These are phyloP conservation scores for Macroramphosus scolopax DNA, from an alignment of 2,797 vertebrate genomes.

Conservation along the genomic window DNA sequence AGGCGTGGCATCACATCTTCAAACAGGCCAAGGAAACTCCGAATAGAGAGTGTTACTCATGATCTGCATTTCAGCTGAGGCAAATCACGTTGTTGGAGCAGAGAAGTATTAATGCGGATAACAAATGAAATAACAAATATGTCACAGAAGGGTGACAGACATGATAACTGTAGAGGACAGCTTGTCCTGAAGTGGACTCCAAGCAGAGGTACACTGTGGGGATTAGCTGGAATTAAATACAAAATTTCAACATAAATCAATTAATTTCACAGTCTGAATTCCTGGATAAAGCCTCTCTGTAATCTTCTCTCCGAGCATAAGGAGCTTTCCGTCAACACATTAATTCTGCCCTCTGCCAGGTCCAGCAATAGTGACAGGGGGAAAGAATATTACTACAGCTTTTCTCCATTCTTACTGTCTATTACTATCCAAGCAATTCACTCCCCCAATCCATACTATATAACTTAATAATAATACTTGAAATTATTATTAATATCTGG, in stretches of 20 bases:
- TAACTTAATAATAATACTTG: slow-evolving; percentile 43
- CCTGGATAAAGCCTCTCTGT: slow-evolving; percentile 72
- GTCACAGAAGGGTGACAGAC: neutral
- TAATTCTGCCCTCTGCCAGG: slow-evolving; percentile 71
- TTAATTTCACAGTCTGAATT: slow-evolving; percentile 71
- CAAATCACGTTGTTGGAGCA: too few species aligned
- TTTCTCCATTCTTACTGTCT: slow-evolving; percentile 18
- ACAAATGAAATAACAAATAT: too few species aligned
- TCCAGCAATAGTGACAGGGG: slow-evolving; percentile 48
- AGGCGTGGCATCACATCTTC: too few species aligned
- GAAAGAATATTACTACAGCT: slow-evolving; percentile 45
- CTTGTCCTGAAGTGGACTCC: slow-evolving; percentile 47
- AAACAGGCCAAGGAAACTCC: too few species aligned
- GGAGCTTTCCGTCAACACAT: slow-evolving; percentile 78
- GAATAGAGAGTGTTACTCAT: too few species aligned
- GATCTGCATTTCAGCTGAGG: too few species aligned
- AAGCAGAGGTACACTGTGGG: slow-evolving; percentile 48
- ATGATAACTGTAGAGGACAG: slow-evolving; percentile 23
- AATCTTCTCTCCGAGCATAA: slow-evolving; percentile 77
- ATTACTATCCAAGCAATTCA: slow-evolving; percentile 29
- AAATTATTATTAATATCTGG: slow-evolving; percentile 35
- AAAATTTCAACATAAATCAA: slow-evolving; percentile 78
- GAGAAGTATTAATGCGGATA: too few species aligned
- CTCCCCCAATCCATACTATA: slow-evolving; percentile 41
- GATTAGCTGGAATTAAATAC: slow-evolving; percentile 65